Conservation (phyloP, 2,888 invertebrate species). For the Ypsolopha sequella region DNA sequence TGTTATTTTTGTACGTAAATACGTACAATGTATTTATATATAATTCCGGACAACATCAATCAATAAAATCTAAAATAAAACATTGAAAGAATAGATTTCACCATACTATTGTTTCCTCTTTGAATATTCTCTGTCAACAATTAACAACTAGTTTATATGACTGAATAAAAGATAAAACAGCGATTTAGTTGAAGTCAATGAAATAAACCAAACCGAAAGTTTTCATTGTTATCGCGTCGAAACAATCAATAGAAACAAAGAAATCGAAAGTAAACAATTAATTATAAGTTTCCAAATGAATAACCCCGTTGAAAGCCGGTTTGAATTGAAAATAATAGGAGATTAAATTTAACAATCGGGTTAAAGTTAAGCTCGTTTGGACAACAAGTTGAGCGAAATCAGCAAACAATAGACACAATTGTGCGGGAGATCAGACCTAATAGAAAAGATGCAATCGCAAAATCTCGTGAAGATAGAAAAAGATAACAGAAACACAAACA, state of each 20-base stretch:
- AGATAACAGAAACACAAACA: not conserved
- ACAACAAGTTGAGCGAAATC: slow-evolving; percentile 25
- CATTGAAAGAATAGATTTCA: too few species aligned
- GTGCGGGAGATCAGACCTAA: slow-evolving; percentile 10
- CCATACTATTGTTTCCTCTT: too few species aligned
- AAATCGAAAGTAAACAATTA: slow-evolving; percentile 38
- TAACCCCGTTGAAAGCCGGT: slow-evolving; percentile 25
- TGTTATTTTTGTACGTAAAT: too few species aligned
- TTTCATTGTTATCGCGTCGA: not conserved
- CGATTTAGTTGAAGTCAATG: too few species aligned
- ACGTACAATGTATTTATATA: too few species aligned
- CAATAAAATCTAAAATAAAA: too few species aligned
- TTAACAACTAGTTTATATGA: too few species aligned
- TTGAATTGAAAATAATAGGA: slow-evolving; percentile 20
- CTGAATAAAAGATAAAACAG: too few species aligned
- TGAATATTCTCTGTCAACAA: too few species aligned
- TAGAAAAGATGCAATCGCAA: slow-evolving; percentile 22
- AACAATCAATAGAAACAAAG: slow-evolving; percentile 1
- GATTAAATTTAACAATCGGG: slow-evolving; percentile 26
- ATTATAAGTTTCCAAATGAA: slow-evolving; percentile 46
- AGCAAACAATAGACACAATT: slow-evolving; percentile 30
- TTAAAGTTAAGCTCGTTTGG: slow-evolving; percentile 17
- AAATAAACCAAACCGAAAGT: not conserved
- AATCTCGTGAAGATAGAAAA: slow-evolving; percentile 8
- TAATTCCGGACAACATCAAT: too few species aligned